Percentiles rank a stretch among this genome's conserved stretches.
Evolutionary conservation across 2,113 vertebrate genomes (phyloP).

Genomic region (Notothenia coriiceps): DNA sequence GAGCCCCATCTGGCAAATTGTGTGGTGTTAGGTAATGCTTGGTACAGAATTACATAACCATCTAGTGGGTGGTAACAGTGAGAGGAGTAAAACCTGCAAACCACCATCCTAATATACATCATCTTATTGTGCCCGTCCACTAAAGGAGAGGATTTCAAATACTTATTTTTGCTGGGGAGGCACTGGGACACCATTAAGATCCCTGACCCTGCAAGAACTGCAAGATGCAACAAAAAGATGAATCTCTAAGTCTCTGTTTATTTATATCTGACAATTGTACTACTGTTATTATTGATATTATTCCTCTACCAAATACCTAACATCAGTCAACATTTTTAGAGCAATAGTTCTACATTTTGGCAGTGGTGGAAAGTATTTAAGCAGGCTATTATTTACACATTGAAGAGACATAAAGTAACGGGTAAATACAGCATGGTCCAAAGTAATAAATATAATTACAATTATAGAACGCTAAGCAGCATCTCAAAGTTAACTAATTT

Average conservation of each 20-base stretch:
- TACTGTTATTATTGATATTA: too few relatives aligned
- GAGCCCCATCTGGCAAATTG: conserved; percentile 57
- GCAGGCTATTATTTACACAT: too few relatives aligned
- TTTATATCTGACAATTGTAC: too few relatives aligned
- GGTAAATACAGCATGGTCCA: too few relatives aligned
- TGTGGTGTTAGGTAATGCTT: conserved; percentile 72
- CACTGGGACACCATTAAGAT: too few relatives aligned
- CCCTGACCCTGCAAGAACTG: not conserved
- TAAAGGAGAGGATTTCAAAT: not conserved
- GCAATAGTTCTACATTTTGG: not conserved
- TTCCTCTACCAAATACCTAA: not conserved
- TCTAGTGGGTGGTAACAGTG: conserved; percentile 61
- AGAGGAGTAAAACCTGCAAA: conserved; percentile 67
- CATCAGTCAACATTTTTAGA: not conserved
- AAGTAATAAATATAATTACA: too few relatives aligned
- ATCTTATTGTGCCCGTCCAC: conserved; percentile 38
- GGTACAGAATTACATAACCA: conserved; percentile 72
- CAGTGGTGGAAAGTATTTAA: too few relatives aligned
- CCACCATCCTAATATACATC: conserved; percentile 43
- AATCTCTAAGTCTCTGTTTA: too few relatives aligned
- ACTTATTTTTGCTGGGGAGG: not conserved
- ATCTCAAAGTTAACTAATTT: too few relatives aligned
- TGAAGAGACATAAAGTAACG: too few relatives aligned
- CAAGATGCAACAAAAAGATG: too few relatives aligned
- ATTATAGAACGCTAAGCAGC: too few relatives aligned